Evolutionary conservation across 2,797 vertebrate genomes (phyloP), one percentile per base, ranked within the genome.

Genomic region (Ispidina picta): DNA sequence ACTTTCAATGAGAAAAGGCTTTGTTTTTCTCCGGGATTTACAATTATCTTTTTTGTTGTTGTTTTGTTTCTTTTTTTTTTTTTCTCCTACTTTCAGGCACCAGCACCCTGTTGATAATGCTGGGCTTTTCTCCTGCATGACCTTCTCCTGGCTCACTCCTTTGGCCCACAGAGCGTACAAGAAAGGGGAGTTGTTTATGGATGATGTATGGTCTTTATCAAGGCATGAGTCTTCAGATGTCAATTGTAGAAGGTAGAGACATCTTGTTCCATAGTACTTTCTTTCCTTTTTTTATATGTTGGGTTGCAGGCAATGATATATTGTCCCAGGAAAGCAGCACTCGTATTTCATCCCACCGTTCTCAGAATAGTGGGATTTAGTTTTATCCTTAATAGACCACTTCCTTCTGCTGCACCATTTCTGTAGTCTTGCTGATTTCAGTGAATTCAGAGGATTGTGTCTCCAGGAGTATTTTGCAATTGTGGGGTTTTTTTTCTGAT

Each of bases 61-160:
- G 10, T 59, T 85, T 85, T 87, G 35, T 88, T 68, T 68, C 75
- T 12, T 55, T 85, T 77, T 58, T 62, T 73, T 35, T n/a, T 8
- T 83, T 52, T 94, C 8, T 22, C 17, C 7, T 83, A 52, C 93
- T 9, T 91, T n/a, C 59, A 98, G 98, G 95, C 97, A 98, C 91
- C 96, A 98, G 97, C 98, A 99, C 94, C 98, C 98, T 8, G 98
- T 98, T 90, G 98, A 99, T 97, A 98, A 98, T 55, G 98, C 98
- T 56, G 98, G 98, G 54, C 98, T 99, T 65, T 98, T 99, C 91
- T 99, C 99, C 94, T 99, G 98, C 74, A 99, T 99, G 98, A 99
- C 98, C 14, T 99, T 99, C 92, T 98, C 98, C 55, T 99, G 99
- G 99, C 98, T 99, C 76, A 98, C 98, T 65, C 98, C 98, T 20